Conservation (phyloP, 2,797 vertebrate species). For the Ptychobarbus kaznakovi region DNA sequence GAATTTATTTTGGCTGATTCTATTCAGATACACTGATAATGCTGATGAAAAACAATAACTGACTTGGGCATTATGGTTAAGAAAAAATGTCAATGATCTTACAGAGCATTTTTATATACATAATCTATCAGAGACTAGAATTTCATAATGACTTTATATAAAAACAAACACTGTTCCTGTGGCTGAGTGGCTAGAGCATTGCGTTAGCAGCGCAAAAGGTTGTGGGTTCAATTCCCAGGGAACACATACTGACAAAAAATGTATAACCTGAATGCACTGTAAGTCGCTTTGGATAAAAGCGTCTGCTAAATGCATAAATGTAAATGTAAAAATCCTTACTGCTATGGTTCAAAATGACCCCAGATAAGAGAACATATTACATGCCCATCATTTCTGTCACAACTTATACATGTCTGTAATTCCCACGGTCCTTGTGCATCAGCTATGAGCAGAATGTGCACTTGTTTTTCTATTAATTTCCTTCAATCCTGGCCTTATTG, state of each 20-base stretch:
- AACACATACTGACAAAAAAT: too few species aligned
- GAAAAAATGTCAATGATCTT: background rate
- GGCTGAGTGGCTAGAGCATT: too few species aligned
- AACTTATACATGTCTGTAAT: background rate
- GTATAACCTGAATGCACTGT: too few species aligned
- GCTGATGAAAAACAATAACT: background rate
- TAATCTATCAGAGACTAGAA: background rate
- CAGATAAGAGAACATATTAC: background rate
- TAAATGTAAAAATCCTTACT: background rate
- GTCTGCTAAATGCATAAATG: too few species aligned
- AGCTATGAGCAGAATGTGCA: background rate
- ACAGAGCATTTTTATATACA: background rate
- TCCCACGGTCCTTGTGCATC: conserved; percentile 3
- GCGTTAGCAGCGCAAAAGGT: too few species aligned
- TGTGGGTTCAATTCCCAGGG: too few species aligned
- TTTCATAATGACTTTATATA: background rate
- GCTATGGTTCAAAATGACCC: background rate
- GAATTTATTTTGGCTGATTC: background rate
- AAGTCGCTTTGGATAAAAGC: too few species aligned
- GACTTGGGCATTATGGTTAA: background rate
- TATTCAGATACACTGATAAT: background rate
- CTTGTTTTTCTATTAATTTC: conserved; percentile 60
- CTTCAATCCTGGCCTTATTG: conserved; percentile 57
- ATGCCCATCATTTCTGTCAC: background rate
- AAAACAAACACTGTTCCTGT: too few species aligned